These are phyloP conservation scores for Phodopus roborovskii DNA, from an alignment of 2,113 vertebrate species.

Conservation along the genomic window DNA sequence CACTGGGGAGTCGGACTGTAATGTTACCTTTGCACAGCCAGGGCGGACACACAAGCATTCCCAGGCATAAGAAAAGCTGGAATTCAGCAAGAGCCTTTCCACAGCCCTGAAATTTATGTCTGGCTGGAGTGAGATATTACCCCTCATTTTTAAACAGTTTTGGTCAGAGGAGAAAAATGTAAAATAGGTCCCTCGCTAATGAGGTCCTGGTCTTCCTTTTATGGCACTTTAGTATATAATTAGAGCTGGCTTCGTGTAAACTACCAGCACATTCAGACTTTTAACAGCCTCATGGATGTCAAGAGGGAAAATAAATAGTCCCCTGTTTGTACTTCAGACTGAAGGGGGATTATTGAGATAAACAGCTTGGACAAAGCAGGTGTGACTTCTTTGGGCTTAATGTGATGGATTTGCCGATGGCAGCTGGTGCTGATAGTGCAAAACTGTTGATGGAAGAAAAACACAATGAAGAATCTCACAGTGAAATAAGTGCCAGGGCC, in stretches of 20 bases:
- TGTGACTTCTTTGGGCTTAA: constrained; percentile 82
- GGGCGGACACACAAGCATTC: constrained; percentile 77
- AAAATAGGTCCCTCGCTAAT: constrained; percentile 85
- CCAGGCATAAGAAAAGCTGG: constrained; percentile 79
- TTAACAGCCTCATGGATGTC: constrained; percentile 83
- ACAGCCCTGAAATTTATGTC: constrained; percentile 84
- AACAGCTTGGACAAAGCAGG: constrained; percentile 84
- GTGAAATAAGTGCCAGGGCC: constrained; percentile 39
- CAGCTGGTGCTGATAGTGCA: constrained; percentile 75
- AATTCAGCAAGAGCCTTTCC: constrained; percentile 82
- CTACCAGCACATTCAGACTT: constrained; percentile 75
- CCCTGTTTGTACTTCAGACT: constrained; percentile 81
- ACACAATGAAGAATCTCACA: constrained; percentile 66
- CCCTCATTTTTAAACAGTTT: constrained; percentile 86
- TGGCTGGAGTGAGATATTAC: constrained; percentile 84
- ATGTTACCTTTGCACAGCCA: constrained; percentile 66
- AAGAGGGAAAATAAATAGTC: constrained; percentile 86
- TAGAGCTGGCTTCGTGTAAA: constrained; percentile 84
- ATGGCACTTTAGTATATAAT: constrained; percentile 83
- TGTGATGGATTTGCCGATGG: constrained; percentile 81
- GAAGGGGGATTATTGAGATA: constrained; percentile 79
- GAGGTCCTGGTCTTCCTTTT: constrained; percentile 85
- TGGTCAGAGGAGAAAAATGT: constrained; percentile 89
- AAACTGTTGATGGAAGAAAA: constrained; percentile 81
- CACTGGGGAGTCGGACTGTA: constrained; percentile 54